Conservation (phyloP, 2,113 vertebrate species). For the Hippopotamus amphibius region DNA sequence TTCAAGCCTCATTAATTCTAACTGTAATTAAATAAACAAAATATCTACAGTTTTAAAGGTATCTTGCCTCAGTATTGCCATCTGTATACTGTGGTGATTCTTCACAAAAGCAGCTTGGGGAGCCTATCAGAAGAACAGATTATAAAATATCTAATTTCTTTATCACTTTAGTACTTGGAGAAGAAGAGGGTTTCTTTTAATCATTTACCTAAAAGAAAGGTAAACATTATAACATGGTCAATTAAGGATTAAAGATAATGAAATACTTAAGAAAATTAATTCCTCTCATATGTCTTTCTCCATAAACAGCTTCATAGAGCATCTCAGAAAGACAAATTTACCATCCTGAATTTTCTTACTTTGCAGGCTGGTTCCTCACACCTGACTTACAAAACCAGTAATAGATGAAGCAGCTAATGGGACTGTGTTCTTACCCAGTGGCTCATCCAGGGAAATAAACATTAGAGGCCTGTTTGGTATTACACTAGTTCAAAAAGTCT, state of each 20-base stretch:
- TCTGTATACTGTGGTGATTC: background rate
- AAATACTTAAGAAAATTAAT: conserved; percentile 21
- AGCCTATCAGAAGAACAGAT: background rate
- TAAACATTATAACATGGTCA: background rate
- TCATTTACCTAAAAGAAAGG: conserved; percentile 10
- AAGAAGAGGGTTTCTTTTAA: conserved; percentile 6
- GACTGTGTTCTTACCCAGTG: background rate
- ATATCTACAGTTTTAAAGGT: background rate
- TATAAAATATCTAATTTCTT: conserved; percentile 2
- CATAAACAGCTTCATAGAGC: background rate
- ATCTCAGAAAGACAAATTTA: background rate
- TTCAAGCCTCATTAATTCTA: background rate
- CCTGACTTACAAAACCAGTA: background rate
- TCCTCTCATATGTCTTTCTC: background rate
- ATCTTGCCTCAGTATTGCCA: background rate
- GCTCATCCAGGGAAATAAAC: background rate
- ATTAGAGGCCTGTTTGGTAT: background rate
- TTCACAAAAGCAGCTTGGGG: background rate
- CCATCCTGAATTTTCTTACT: background rate
- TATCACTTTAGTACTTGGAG: background rate
- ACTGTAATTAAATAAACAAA: conserved; percentile 33
- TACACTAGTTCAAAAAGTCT: background rate
- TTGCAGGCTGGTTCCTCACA: background rate
- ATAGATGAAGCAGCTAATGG: background rate
- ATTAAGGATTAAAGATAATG: conserved; percentile 33